These are phyloP conservation scores for Rotaria magnacalcarata DNA, from an alignment of 2,888 invertebrate genomes.

Conservation along the genomic window DNA sequence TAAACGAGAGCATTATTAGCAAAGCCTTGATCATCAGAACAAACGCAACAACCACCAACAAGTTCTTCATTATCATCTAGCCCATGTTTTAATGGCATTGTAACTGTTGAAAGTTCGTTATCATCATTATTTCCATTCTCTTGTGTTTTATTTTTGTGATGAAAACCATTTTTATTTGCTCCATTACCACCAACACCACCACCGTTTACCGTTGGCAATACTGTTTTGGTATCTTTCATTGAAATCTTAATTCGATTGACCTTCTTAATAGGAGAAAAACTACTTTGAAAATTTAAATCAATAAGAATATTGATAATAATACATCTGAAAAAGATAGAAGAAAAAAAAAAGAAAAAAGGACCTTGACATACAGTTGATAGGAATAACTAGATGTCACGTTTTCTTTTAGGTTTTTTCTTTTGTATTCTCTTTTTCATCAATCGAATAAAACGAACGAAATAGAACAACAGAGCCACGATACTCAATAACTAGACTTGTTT, in stretches of 20 bases:
- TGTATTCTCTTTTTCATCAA: not conserved
- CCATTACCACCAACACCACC: not conserved
- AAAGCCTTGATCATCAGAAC: slow-evolving; percentile 78
- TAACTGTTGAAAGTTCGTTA: not conserved
- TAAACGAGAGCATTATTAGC: slow-evolving; percentile 97
- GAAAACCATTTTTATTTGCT: not conserved
- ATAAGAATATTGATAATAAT: slow-evolving; percentile 17
- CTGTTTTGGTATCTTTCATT: slow-evolving; percentile 5
- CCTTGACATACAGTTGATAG: not conserved
- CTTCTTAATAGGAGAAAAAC: not conserved
- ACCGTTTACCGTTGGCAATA: not conserved
- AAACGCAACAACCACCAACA: slow-evolving; percentile 94
- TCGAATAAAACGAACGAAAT: not conserved
- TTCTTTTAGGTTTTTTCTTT: not conserved
- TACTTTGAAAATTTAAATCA: not conserved
- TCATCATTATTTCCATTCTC: not conserved
- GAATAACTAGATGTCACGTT: slow-evolving; percentile 29
- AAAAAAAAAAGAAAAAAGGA: not conserved
- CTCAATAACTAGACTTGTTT: not conserved
- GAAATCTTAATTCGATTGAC: not conserved
- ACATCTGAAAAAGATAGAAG: not conserved
- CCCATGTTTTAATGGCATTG: not conserved
- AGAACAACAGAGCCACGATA: not conserved
- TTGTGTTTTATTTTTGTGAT: not conserved
- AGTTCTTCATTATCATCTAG: slow-evolving; percentile 55